Percentiles rank a stretch among this genome's conserved stretches.
These are phyloP conservation scores for Bactericera cockerelli DNA, from an alignment of 1,140 invertebrate genomes.

Conservation along the genomic window DNA sequence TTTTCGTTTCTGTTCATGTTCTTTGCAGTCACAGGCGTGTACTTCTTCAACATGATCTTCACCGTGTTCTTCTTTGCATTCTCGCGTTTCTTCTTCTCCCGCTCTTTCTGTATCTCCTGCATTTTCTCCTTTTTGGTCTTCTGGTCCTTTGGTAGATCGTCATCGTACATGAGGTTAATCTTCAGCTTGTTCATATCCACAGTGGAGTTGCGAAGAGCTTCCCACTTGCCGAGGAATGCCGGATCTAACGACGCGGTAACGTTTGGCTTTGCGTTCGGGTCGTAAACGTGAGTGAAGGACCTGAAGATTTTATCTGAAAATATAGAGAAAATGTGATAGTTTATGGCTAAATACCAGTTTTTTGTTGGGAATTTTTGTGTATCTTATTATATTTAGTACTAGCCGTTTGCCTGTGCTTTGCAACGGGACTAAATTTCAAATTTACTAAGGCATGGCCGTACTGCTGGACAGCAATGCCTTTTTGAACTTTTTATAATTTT, in stretches of 20 bases:
- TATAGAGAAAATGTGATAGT: background rate
- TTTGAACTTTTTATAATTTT: no score
- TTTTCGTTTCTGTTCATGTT: no score
- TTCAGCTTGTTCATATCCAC: background rate
- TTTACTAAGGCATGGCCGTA: no score
- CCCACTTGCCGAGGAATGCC: background rate
- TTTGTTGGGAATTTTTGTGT: no score
- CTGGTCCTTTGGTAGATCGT: no score
- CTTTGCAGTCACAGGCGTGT: no score
- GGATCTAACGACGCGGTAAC: background rate
- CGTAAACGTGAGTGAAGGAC: background rate
- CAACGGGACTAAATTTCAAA: no score
- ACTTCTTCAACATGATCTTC: background rate
- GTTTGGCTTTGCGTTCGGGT: background rate
- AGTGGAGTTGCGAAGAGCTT: background rate
- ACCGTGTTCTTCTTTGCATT: background rate
- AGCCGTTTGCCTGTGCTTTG: no score
- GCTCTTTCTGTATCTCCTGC: background rate
- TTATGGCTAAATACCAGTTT: no score
- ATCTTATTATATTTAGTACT: no score
- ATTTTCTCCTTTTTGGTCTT: background rate
- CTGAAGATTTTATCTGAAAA: background rate
- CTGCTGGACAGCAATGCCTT: no score
- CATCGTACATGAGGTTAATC: conserved; percentile 4
- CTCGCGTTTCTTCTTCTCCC: background rate